Base-by-base conservation (phyloP, 2,113 vertebrate genomes). In the Grammomys dolichurus region DNA sequence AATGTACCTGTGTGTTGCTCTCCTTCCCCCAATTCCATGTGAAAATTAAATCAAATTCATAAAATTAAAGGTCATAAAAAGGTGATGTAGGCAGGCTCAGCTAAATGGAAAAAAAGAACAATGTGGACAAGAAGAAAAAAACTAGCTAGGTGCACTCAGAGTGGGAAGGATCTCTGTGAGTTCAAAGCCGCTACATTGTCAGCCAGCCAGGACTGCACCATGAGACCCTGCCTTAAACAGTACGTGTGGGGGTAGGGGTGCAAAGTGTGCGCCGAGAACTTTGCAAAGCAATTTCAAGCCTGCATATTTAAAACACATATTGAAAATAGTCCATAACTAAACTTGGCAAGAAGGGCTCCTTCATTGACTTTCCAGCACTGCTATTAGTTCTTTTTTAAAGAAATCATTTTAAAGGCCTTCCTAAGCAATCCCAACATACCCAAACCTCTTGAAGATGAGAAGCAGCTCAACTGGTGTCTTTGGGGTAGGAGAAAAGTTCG, bases 381-480 rank as follows among this genome's bases (percentile, higher is more conserved):
- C 31, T 14, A 26, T 93, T 82, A n/a, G 48, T 63, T 92, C 73
- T 80, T 89, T 82, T 82, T 56, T 70, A 93, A 81, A 70, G 93
- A 97, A 95, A 92, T 3, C 8, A n/a, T 80, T 92, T 72, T 40
- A 72, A 70, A 96, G 94, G 73, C 94, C 94, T 98, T 95, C 89
- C 65, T 93, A 95, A 96, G 87, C 96, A 96, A 97, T 95, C 94
- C 96, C 94, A 95, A 96, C 84, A 96, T 63, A 85, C 84, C 91
- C 91, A 90, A 81, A 95, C 82, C 73, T 90, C 43, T 87, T 69
- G 87, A 31, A 87, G 16, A 78, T 26, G 65, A 76, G 95, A 97
- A 97, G 97, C 97, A 96, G 65, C 96, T 90, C 43, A 91, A 63
- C 87, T 72, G 97, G 98, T 98, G 98, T 98, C 98, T 98, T 98